Evolutionary conservation across 92 coral and sea anemone genomes (phyloP).

Genomic region (Desmophyllum pertusum): DNA sequence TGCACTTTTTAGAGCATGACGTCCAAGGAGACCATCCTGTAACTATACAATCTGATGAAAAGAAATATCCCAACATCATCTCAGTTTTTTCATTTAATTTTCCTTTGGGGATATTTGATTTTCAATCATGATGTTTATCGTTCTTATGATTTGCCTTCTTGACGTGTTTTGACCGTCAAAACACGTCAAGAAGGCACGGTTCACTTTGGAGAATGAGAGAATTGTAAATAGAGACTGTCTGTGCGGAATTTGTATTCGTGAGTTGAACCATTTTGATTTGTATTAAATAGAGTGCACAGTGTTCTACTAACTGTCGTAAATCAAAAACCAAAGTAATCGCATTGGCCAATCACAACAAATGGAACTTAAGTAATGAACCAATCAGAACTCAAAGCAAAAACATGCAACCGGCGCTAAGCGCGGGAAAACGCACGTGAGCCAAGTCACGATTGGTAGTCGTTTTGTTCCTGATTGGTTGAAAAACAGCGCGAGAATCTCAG

Average conservation of each 20-base stretch:
- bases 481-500: too few relatives aligned
- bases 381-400: background rate
- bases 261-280: too few relatives aligned
- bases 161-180: too few relatives aligned
- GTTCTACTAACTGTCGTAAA: background rate
- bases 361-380: background rate
- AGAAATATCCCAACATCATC: background rate
- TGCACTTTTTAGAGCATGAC: constrained; percentile 69
- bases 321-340: background rate
- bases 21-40: constrained; percentile 85
- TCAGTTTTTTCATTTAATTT: background rate
- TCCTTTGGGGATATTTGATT: background rate
- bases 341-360: background rate
- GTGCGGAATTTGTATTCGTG: too few relatives aligned
- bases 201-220: too few relatives aligned
- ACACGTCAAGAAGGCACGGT: too few relatives aligned
- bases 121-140: too few relatives aligned
- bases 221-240: too few relatives aligned
- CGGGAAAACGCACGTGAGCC: background rate
- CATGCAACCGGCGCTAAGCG: too few relatives aligned
- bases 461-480: too few relatives aligned
- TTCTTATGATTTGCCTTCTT: too few relatives aligned
- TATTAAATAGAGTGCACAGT: background rate
- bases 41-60: constrained; percentile 48
- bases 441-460: too few relatives aligned